A percentile compares a stretch with the other conserved stretches of the same genome.
These are phyloP conservation scores for Oreotragus oreotragus DNA, from an alignment of 2,113 vertebrate species.

Conservation along the genomic window DNA sequence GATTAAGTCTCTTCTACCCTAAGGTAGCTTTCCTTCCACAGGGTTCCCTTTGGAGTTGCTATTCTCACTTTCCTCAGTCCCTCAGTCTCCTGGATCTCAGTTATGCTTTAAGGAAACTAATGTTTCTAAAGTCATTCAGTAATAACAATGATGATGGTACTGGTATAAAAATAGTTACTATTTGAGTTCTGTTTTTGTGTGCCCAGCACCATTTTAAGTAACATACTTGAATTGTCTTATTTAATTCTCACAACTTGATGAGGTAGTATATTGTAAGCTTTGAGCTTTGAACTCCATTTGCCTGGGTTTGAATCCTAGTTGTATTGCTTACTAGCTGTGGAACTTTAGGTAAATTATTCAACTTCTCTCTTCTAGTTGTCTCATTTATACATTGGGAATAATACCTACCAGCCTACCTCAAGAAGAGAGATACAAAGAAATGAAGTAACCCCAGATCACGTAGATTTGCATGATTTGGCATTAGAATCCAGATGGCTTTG, in stretches of 20 bases:
- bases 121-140: neutral
- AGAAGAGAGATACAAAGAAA: neutral
- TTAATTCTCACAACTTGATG: neutral
- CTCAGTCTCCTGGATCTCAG: neutral
- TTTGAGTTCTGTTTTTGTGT: neutral
- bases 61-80: neutral
- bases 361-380: neutral
- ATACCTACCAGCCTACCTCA: neutral
- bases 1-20: neutral
- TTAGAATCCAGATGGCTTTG: neutral
- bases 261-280: neutral
- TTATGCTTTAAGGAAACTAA: neutral
- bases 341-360: neutral
- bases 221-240: neutral
- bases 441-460: neutral
- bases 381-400: neutral
- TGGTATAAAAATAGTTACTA: neutral
- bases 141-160: neutral
- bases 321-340: neutral
- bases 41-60: neutral
- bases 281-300: neutral
- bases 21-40: neutral
- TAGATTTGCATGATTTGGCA: neutral
- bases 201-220: neutral
- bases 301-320: neutral